Evolutionary conservation across 2,888 invertebrate species (phyloP), one percentile per base, ranked within the genome.

Genomic region (Elmis aenea): DNA sequence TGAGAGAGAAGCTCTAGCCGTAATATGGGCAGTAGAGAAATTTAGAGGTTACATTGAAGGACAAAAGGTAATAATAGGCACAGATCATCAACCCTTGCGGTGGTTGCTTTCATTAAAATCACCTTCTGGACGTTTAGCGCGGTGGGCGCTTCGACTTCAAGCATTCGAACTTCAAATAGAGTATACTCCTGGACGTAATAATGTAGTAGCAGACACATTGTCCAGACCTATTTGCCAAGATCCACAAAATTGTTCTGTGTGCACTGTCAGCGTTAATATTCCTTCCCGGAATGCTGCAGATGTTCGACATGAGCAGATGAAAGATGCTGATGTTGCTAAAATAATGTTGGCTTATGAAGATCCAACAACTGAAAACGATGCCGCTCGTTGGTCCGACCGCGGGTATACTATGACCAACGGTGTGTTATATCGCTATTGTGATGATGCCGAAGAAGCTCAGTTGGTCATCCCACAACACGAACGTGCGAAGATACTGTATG

Each of bases 71-170:
- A 47, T 41, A 1, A 47, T 70, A 0, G 37, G 55, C 2, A 68
- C 64, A 0, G 70, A 70, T 35, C 69, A 69, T 29, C 59, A 64
- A 37, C 62, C 69, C 0, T 48, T 72, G 13, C 62, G 66, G 54
- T 71, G 66, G 64, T 40, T 71, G 5, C 36, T 61, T 35, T 47
- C 48, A 1, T 16, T 65, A 2, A 64, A 65, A 40, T 54, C 66
- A 2, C 60, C 62, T 0, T 53, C 58, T 3, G 64, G 65, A 8
- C 41, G 68, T 14, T 38, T 72, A 0, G 61, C 58, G 1, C 45
- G 68, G 28, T 71, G 68, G 70, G 61, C 61, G 0, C 24, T 70
- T 9, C 38, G 49, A 5, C 36, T 71, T 0, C 61, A 66, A 42
- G 41, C 53, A 2, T 67, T 53, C 33, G 51, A 64, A 12, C 40